Evolutionary conservation across 2,797 vertebrate species (phyloP), one percentile per base, ranked within the genome.

Genomic region (Cygnus olor): DNA sequence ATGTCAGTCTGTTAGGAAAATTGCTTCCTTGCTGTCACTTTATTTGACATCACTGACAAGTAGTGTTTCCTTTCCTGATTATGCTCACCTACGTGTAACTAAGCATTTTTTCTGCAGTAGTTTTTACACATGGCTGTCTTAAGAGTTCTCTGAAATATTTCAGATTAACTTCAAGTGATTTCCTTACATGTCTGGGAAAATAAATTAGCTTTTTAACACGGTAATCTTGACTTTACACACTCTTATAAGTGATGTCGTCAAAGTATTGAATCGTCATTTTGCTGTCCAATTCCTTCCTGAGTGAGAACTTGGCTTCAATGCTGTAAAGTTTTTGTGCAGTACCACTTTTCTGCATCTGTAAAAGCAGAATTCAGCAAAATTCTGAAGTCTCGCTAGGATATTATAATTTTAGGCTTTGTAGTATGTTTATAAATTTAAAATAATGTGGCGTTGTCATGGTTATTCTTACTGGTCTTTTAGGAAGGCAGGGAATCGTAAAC

Each of bases 51-150:
- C 32, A 82, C 68, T 95, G 93, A 91, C 91, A 95, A 88, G 47
- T 57, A 85, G 88, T 6, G 5, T 70, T 97, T 97, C 95, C 94
- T 95, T 84, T 96, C 74, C 88, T 82, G 71, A 92, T 96, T 97
- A 88, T 70, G 63, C 22, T 94, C 88, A 84, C 74, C 91, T 42
- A 88, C 91, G 7, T 17, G 42, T 69, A 88, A 90, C 60, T 10
- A 64, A 94, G 47, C 7, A 14, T 51, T 91, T 90, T 74, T 82
- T 30, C 81, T 66, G 57, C 44, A 70, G 89, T 7, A 27, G 40
- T 49, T 96, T 93, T 80, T 85, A n/a, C 76, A 85, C 82, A 90
- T 73, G 70, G 69, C 58, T 94, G 34, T n/a, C 36, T 76, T 58
- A 85, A 85, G 45, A 80, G 44, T 68, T 30, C 28, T 66, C 24